Conservation (phyloP, 2,113 vertebrate species). For the Carollia perspicillata region DNA sequence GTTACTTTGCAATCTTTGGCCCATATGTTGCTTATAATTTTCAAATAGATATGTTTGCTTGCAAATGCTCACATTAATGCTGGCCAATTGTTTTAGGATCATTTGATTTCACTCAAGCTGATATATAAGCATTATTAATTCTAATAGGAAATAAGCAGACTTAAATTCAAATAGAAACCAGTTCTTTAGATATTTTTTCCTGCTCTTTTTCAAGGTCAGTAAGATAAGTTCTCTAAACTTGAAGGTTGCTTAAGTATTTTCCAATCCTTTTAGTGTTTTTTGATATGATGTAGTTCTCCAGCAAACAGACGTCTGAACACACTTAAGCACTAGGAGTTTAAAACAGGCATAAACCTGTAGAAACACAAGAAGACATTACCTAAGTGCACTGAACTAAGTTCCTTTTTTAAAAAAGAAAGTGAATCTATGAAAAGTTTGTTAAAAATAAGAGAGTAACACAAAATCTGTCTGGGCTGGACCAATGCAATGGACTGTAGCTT, state of each 20-base stretch:
- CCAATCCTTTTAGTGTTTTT: background rate
- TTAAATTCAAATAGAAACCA: background rate
- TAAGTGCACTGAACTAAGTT: background rate
- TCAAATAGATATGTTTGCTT: background rate
- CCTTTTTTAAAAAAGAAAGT: background rate
- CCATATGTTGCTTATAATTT: background rate
- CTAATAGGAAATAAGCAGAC: background rate
- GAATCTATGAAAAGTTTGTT: background rate
- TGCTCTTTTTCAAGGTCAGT: background rate
- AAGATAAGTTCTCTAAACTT: background rate
- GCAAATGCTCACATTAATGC: background rate
- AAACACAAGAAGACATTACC: background rate
- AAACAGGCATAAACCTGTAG: background rate
- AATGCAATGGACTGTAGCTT: background rate
- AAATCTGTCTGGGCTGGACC: background rate
- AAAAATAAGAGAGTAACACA: background rate
- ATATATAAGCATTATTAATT: background rate
- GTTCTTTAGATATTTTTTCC: background rate
- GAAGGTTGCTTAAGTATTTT: background rate
- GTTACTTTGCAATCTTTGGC: background rate
- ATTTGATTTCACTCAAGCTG: background rate
- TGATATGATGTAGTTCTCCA: background rate
- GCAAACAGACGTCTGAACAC: background rate
- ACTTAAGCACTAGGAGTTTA: background rate
- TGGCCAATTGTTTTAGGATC: background rate